Evolutionary conservation across 1,140 invertebrate genomes (phyloP).

Genomic region (Drosophila pseudoobscura): DNA sequence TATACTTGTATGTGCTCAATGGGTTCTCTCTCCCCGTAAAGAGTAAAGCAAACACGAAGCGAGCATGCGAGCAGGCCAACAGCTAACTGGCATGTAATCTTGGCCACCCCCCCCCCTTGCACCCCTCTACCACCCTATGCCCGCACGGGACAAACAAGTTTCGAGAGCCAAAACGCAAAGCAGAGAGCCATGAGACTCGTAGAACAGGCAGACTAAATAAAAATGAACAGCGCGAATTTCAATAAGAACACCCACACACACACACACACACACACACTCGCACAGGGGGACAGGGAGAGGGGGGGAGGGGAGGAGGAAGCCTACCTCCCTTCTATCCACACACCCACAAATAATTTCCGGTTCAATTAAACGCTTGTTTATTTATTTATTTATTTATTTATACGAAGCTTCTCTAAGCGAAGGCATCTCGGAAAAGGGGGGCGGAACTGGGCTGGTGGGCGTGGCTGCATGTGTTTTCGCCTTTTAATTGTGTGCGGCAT

Average conservation of each 20-base stretch:
- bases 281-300: slow-evolving; percentile 1
- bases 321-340: slow-evolving; percentile 33
- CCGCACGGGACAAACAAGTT: slow-evolving; percentile 44
- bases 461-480: slow-evolving; percentile 27
- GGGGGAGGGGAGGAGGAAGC: background rate
- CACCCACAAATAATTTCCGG: slow-evolving; percentile 79
- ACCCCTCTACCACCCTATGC: no score
- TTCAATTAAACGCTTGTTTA: slow-evolving; percentile 82
- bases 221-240: slow-evolving; percentile 63
- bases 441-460: background rate
- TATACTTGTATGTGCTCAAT: background rate
- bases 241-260: slow-evolving; percentile 54
- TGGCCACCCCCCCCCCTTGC: background rate
- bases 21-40: no score
- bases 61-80: slow-evolving; percentile 10
- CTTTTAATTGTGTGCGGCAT: slow-evolving; percentile 55
- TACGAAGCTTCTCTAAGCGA: slow-evolving; percentile 8
- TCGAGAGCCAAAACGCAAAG: slow-evolving; percentile 52
- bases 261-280: slow-evolving; percentile 9
- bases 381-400: slow-evolving; percentile 72
- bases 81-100: slow-evolving; percentile 1
- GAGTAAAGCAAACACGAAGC: background rate
- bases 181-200: slow-evolving; percentile 12
- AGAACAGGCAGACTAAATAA: slow-evolving; percentile 41
- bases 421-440: background rate